phyloP scores from a whole-genome alignment of 2,888 invertebrate genomes.

The Chouioia cunea region DNA sequence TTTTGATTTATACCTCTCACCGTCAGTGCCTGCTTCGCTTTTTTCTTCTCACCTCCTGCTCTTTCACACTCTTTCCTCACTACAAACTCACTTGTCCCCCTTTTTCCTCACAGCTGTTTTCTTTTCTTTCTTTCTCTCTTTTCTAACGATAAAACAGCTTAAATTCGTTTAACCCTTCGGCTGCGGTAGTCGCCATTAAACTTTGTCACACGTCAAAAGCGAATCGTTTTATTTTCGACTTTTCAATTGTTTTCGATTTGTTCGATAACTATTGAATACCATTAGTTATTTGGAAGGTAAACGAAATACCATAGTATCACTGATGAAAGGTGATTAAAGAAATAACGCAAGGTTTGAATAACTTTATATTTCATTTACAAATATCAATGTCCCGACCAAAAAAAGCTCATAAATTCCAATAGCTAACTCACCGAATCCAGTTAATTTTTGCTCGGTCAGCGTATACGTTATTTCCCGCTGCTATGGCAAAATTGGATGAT shows the following conservation, averaged over 20 bases:
- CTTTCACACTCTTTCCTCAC: constrained; percentile 27
- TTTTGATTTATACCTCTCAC: constrained; percentile 43
- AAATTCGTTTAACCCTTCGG: background rate
- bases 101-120: background rate
- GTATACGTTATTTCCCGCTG: constrained; percentile 30
- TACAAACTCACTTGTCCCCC: background rate
- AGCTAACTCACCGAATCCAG: constrained; percentile 35
- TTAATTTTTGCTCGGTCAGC: constrained; percentile 44
- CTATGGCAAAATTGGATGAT: constrained; percentile 11
- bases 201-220: constrained; percentile 19
- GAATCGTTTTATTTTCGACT: constrained; percentile 12
- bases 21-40: constrained; percentile 20
- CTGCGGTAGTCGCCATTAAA: background rate
- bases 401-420: constrained; percentile 39
- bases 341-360: too few relatives aligned
- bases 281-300: too few relatives aligned
- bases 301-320: too few relatives aligned
- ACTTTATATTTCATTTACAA: background rate
- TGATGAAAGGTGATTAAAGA: too few relatives aligned
- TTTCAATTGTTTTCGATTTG: too few relatives aligned
- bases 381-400: constrained; percentile 6
- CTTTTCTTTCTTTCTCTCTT: constrained; percentile 16
- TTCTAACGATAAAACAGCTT: constrained; percentile 1
- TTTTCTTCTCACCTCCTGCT: constrained; percentile 29
- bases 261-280: too few relatives aligned